These are phyloP conservation scores for Etheostoma nigrum DNA, from an alignment of 2,797 vertebrate genomes.

Conservation along the genomic window DNA sequence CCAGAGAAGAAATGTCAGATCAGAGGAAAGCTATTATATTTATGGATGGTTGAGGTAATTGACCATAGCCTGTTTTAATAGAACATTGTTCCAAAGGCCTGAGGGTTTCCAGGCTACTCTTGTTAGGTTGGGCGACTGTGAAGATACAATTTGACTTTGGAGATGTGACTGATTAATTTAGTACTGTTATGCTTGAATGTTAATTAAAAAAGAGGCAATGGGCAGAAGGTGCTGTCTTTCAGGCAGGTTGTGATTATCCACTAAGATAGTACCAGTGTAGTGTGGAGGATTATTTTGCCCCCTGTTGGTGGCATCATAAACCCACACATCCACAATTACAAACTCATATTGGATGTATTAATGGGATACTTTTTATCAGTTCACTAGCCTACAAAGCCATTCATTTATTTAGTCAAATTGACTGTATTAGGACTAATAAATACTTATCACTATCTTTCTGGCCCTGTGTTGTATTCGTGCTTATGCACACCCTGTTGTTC, in stretches of 20 bases:
- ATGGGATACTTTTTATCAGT: background rate
- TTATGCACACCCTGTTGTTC: background rate
- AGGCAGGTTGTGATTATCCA: constrained; percentile 8
- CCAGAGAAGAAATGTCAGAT: constrained; percentile 39
- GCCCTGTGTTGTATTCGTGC: too few relatives aligned
- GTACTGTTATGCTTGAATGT: constrained; percentile 10
- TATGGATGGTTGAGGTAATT: constrained; percentile 60
- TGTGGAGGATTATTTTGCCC: constrained; percentile 54
- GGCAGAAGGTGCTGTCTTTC: constrained; percentile 9
- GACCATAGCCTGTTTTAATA: constrained; percentile 65
- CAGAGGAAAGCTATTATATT: constrained; percentile 64
- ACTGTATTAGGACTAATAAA: background rate
- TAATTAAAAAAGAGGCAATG: constrained; percentile 1
- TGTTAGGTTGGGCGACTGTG: constrained; percentile 32
- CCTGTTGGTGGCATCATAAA: constrained; percentile 68
- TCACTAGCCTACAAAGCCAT: background rate
- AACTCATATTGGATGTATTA: background rate
- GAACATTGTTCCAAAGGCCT: constrained; percentile 34
- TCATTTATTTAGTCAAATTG: background rate
- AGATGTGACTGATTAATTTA: constrained; percentile 41
- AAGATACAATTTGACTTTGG: constrained; percentile 36
- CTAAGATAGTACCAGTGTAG: background rate
- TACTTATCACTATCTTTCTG: background rate
- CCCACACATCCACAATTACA: constrained; percentile 1
- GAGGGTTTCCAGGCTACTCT: constrained; percentile 19